These are phyloP conservation scores for Epizoanthus ramosus DNA, from an alignment of 92 coral and sea anemone genomes.

Conservation along the genomic window DNA sequence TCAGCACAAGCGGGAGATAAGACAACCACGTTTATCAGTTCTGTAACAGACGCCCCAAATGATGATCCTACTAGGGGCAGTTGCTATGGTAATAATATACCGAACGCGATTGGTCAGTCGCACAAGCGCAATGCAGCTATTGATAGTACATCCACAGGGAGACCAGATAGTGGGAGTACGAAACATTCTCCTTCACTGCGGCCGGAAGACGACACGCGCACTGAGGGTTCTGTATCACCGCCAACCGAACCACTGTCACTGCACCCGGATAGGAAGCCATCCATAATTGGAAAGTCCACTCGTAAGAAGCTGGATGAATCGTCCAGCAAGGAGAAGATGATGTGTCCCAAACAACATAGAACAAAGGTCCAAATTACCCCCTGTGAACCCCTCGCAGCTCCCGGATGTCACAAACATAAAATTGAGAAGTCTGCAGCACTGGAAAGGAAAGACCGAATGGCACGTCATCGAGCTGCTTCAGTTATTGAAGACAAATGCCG, in stretches of 20 bases:
- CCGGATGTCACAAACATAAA: constrained; percentile 1
- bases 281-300: neutral
- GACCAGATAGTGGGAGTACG: neutral
- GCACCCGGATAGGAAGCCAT: neutral
- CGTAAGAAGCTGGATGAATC: neutral
- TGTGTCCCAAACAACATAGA: neutral
- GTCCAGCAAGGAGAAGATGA: neutral
- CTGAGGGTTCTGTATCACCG: neutral
- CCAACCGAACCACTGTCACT: neutral
- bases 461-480: constrained; percentile 34
- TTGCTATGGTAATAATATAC: neutral
- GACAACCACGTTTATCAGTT: too few relatives aligned
- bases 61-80: neutral
- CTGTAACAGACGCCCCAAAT: neutral
- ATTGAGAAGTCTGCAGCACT: neutral
- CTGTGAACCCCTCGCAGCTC: neutral
- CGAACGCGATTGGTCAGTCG: neutral
- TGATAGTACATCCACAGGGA: neutral
- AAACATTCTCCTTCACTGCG: neutral
- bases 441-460: too few relatives aligned
- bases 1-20: neutral
- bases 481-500: constrained; percentile 25
- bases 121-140: neutral
- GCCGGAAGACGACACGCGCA: neutral
- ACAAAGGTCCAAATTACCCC: neutral